phyloP scores from a whole-genome alignment of 1,140 invertebrate species.

The Acromyrmex echinatior region DNA sequence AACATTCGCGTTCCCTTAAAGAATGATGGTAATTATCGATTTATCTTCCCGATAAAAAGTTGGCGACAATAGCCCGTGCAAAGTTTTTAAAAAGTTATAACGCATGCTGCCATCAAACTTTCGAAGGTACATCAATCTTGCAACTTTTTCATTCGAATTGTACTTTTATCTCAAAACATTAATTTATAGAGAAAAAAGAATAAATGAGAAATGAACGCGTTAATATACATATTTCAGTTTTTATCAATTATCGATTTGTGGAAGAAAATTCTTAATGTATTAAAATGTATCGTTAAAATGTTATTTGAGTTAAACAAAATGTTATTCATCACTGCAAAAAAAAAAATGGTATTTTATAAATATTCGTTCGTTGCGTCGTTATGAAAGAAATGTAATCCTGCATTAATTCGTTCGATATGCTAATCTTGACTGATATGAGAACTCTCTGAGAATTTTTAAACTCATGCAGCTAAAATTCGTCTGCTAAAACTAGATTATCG shows the following conservation, averaged over 20 bases:
- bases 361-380: neutral
- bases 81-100: slow-evolving; percentile 58
- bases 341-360: neutral
- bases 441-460: slow-evolving; percentile 12
- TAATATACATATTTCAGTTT: neutral
- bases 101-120: slow-evolving; percentile 48
- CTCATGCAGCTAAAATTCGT: slow-evolving; percentile 14
- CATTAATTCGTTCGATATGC: slow-evolving; percentile 21
- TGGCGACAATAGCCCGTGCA: slow-evolving; percentile 38
- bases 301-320: neutral
- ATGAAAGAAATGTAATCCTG: slow-evolving; percentile 5
- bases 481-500: slow-evolving; percentile 17
- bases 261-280: neutral
- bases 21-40: slow-evolving; percentile 56
- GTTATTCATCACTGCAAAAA: neutral
- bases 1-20: slow-evolving; percentile 45
- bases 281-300: neutral
- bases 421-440: slow-evolving; percentile 12
- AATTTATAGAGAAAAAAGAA: neutral
- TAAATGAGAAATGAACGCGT: neutral
- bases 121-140: slow-evolving; percentile 45
- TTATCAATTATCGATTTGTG: slow-evolving; percentile 7
- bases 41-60: slow-evolving; percentile 54
- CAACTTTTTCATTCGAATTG: slow-evolving; percentile 27
- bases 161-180: slow-evolving; percentile 16